Evolutionary conservation across 2,113 vertebrate species (phyloP), one percentile per base, ranked within the genome.

Genomic region (Chamaea fasciata): DNA sequence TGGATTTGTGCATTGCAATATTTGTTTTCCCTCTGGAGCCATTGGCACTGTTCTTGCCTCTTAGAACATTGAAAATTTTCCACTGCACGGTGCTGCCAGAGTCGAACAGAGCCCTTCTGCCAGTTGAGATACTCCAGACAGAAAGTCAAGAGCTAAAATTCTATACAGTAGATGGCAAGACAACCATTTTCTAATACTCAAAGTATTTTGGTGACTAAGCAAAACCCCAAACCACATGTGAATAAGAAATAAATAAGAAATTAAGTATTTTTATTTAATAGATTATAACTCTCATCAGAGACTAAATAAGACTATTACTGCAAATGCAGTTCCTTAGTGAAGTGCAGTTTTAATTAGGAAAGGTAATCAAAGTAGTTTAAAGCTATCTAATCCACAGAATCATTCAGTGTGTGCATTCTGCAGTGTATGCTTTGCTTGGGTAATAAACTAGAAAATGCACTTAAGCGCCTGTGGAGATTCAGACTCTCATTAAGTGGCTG

Each of bases 291-390:
- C 26, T 65, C 83, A 69, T 70, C 30, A 31, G 50, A 83, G 30
- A 37, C n/a, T 90, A 35, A 86, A 70, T 62, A 76, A 65, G 39
- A 41, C 59, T 80, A 9, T 91, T 87, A 74, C 90, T 52, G 64
- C 22, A 97, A 93, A 90, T 39, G n/a, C 60, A 76, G 21, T 93
- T 92, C 69, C 71, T 90, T 60, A 90, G 73, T 82, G 60, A 96
- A 90, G 53, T 53, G 65, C 50, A 88, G 35, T 87, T 95, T 96
- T 94, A 95, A 94, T 96, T 97, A 88, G 77, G 70, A 74, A 92
- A 69, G 56, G 22, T 85, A 95, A 82, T 89, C 73, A 90, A 82
- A 88, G 42, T 22, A 64, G 50, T 90, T 94, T 87, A 92, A 94
- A 88, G 71, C 80, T 74, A 41, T 93, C 75, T 55, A 74, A 89